These are phyloP conservation scores for Datnioides undecimradiatus DNA, from an alignment of 2,113 vertebrate species.

Conservation along the genomic window DNA sequence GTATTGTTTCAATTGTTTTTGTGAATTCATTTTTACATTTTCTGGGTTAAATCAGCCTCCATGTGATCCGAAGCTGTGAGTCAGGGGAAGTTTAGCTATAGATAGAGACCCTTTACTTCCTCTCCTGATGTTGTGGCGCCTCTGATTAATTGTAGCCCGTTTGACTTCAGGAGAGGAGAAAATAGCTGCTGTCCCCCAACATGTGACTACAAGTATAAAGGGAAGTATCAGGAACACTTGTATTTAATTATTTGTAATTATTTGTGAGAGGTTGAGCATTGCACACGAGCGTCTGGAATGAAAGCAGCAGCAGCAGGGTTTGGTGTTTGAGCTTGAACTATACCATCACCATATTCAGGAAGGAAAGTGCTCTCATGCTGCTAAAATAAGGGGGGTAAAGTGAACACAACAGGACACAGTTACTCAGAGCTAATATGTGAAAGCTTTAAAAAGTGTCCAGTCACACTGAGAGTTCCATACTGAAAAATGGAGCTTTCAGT, in stretches of 20 bases:
- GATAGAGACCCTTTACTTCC: neutral
- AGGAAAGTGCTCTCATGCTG: too few relatives aligned
- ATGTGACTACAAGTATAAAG: neutral
- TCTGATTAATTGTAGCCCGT: constrained; percentile 17
- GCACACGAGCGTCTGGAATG: neutral
- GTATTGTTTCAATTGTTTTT: neutral
- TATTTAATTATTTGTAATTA: neutral
- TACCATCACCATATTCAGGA: too few relatives aligned
- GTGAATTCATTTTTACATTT: neutral
- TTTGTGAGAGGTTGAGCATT: neutral
- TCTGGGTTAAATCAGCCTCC: neutral
- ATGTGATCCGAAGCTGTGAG: neutral
- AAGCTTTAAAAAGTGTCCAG: neutral
- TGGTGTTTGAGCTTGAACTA: too few relatives aligned
- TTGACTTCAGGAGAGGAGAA: constrained; percentile 17
- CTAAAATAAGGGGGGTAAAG: neutral
- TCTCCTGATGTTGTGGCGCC: neutral
- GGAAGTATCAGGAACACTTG: neutral
- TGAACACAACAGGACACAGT: neutral
- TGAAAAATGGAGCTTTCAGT: too few relatives aligned
- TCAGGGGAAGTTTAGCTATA: neutral
- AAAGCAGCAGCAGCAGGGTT: neutral
- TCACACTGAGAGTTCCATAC: neutral
- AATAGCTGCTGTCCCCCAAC: constrained; percentile 4
- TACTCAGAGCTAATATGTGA: neutral